Evolutionary conservation across 2,888 invertebrate genomes (phyloP).

Genomic region (Notodonta ziczac): DNA sequence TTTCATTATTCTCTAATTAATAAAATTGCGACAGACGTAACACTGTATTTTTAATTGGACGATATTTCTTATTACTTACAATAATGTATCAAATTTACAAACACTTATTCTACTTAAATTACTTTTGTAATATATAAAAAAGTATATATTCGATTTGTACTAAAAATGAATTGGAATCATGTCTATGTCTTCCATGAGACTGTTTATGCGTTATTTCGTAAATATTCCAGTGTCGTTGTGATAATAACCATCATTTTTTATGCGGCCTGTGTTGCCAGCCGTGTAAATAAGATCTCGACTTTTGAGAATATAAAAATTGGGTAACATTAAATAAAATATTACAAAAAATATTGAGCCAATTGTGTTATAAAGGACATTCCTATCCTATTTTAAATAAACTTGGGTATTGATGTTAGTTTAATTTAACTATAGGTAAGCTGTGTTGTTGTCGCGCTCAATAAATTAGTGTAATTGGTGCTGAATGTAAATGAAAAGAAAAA

Average conservation of each 20-base stretch:
- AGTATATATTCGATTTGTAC: not conserved
- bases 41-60: not conserved
- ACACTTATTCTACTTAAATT: not conserved
- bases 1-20: not conserved
- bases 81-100: too few relatives aligned
- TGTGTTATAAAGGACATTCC: conserved; percentile 35
- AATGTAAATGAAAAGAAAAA: conserved; percentile 40
- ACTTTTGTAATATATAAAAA: not conserved
- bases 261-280: conserved; percentile 25
- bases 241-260: conserved; percentile 19
- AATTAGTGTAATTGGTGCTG: conserved; percentile 57
- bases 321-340: not conserved
- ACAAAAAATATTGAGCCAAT: conserved; percentile 3
- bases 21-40: not conserved
- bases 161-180: conserved; percentile 7
- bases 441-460: conserved; percentile 51
- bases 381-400: conserved; percentile 34
- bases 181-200: conserved; percentile 41
- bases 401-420: conserved; percentile 33
- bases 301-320: conserved; percentile 1
- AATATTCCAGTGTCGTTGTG: conserved; percentile 43
- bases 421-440: conserved; percentile 21
- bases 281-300: conserved; percentile 5
- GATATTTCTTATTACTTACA: not conserved
- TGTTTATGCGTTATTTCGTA: conserved; percentile 30